Evolutionary conservation across 2,797 vertebrate genomes (phyloP).

Genomic region (Oreonectes daqikongensis): DNA sequence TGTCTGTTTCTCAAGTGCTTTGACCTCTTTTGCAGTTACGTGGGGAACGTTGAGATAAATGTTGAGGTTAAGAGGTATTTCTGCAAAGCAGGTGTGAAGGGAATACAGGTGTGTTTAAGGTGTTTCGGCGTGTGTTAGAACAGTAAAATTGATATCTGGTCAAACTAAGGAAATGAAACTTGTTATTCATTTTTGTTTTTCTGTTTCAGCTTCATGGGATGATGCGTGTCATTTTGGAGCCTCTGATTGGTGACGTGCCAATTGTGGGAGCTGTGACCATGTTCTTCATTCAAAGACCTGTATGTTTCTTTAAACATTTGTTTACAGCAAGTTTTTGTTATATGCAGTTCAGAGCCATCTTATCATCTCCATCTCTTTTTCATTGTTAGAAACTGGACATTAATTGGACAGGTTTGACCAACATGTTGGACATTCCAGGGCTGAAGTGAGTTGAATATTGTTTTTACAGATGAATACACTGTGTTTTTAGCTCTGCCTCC

Average conservation of each 20-base stretch:
- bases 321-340: background rate
- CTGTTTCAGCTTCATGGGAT: constrained; percentile 82
- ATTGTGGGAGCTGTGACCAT: constrained; percentile 90
- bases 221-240: constrained; percentile 91
- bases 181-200: too few species aligned
- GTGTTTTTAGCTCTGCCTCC: background rate
- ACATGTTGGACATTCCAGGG: constrained; percentile 91
- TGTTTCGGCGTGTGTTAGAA: background rate
- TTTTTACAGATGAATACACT: background rate
- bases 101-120: constrained; percentile 82
- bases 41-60: constrained; percentile 89
- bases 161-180: background rate
- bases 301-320: constrained; percentile 67
- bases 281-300: constrained; percentile 93
- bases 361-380: too few species aligned
- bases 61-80: constrained; percentile 95
- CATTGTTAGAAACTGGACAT: constrained; percentile 69
- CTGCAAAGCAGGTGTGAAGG: constrained; percentile 93
- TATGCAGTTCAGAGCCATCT: background rate
- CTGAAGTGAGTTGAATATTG: constrained; percentile 81
- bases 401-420: constrained; percentile 96
- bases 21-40: constrained; percentile 76
- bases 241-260: constrained; percentile 88
- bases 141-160: background rate
- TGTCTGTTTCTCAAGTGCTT: constrained; percentile 4